Conservation (phyloP, 2,113 vertebrate species). For the Dromiciops gliroides region DNA sequence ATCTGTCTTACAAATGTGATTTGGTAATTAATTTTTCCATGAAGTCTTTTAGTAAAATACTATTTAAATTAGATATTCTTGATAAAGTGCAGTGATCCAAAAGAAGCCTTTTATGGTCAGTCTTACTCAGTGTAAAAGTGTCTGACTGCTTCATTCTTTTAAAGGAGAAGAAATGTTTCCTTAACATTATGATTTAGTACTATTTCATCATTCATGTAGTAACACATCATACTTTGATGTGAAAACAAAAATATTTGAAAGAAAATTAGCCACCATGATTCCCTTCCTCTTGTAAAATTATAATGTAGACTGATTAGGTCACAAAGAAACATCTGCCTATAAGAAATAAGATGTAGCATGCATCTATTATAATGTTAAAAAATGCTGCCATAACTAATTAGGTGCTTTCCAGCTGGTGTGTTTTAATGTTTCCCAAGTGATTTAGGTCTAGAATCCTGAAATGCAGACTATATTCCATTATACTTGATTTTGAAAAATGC, state of each 20-base stretch:
- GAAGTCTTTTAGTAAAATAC: constrained; percentile 17
- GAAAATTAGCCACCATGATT: background rate
- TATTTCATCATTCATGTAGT: background rate
- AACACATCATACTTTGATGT: background rate
- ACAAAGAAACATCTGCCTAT: background rate
- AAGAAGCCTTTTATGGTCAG: background rate
- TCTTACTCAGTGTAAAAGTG: constrained; percentile 42
- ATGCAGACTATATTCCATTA: background rate
- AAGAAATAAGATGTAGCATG: background rate
- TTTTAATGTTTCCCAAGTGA: constrained; percentile 28
- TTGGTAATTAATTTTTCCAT: constrained; percentile 41
- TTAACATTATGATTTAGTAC: background rate
- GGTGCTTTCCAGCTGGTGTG: background rate
- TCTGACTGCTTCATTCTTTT: constrained; percentile 18
- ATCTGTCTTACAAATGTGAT: constrained; percentile 4
- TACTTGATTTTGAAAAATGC: background rate
- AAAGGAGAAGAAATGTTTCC: constrained; percentile 16
- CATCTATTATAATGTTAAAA: constrained; percentile 24
- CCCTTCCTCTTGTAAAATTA: background rate
- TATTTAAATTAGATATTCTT: background rate
- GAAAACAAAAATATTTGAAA: background rate
- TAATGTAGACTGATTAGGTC: background rate
- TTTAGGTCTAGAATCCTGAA: constrained; percentile 28
- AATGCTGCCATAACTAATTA: background rate
- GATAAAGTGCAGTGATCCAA: background rate